phyloP scores from a whole-genome alignment of 2,113 vertebrate genomes.

The Microtus montanus region DNA sequence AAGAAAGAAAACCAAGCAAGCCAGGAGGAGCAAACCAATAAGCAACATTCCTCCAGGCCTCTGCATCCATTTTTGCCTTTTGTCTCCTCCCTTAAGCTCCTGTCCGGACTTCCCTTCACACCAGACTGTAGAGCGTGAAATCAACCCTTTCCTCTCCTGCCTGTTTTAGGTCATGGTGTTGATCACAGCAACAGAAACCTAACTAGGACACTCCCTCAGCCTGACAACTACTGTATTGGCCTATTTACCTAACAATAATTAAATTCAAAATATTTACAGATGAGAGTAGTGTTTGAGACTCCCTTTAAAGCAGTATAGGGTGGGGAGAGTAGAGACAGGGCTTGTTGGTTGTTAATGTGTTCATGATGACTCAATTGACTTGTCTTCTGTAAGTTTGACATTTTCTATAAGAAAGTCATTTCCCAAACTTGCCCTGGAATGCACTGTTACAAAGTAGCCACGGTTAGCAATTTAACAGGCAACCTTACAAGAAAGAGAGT shows the following conservation, averaged over 20 bases:
- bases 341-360: not conserved
- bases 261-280: conserved; percentile 14
- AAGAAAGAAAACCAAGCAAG: not conserved
- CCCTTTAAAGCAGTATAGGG: not conserved
- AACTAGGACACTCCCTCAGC: not conserved
- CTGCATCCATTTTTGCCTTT: too few relatives aligned
- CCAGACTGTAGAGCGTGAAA: not conserved
- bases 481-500: not conserved
- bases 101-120: not conserved
- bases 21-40: too few relatives aligned
- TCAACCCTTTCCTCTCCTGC: not conserved
- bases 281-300: not conserved
- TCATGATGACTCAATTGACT: not conserved
- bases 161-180: not conserved
- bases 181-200: not conserved
- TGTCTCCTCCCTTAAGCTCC: not conserved
- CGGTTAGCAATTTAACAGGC: not conserved
- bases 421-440: not conserved
- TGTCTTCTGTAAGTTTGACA: not conserved
- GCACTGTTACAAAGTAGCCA: not conserved
- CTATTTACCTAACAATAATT: not conserved
- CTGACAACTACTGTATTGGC: not conserved
- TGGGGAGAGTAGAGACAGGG: not conserved
- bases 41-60: not conserved
- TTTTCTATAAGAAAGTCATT: not conserved